phyloP scores from a whole-genome alignment of 2,888 invertebrate species.

The Villa cingulata region DNA sequence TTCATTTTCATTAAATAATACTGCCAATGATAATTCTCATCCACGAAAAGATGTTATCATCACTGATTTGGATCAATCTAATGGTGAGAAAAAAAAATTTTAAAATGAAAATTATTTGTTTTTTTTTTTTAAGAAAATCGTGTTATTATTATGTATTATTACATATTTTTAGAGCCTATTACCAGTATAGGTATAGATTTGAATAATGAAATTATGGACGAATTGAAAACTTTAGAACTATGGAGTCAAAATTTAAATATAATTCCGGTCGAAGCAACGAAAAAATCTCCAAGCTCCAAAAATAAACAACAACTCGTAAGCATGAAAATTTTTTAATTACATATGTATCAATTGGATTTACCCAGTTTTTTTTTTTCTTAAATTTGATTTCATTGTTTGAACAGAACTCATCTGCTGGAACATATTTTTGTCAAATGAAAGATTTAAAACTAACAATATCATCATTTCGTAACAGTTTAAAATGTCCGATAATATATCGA shows the following conservation, averaged over 20 bases:
- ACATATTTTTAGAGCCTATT: no score
- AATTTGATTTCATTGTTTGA: no score
- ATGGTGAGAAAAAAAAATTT: no score
- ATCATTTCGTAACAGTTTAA: background rate
- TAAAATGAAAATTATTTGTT: no score
- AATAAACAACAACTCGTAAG: background rate
- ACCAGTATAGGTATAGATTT: conserved; percentile 3
- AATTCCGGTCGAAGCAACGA: background rate
- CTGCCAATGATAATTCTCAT: background rate
- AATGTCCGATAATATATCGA: background rate
- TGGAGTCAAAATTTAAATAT: conserved; percentile 14
- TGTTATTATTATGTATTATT: no score
- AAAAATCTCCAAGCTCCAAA: no score
- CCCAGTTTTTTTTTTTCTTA: no score
- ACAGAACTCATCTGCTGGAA: no score
- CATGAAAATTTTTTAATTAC: background rate
- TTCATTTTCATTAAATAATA: background rate
- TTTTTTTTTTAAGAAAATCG: no score
- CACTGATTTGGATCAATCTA: conserved; percentile 20
- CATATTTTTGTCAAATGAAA: no score
- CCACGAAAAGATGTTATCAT: conserved; percentile 9
- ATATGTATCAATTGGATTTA: no score
- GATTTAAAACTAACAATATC: background rate
- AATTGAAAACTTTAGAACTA: conserved; percentile 13
- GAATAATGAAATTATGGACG: conserved; percentile 12